Base-by-base conservation (phyloP, 2,888 invertebrate genomes). In the Pristionchus fissidentatus region DNA sequence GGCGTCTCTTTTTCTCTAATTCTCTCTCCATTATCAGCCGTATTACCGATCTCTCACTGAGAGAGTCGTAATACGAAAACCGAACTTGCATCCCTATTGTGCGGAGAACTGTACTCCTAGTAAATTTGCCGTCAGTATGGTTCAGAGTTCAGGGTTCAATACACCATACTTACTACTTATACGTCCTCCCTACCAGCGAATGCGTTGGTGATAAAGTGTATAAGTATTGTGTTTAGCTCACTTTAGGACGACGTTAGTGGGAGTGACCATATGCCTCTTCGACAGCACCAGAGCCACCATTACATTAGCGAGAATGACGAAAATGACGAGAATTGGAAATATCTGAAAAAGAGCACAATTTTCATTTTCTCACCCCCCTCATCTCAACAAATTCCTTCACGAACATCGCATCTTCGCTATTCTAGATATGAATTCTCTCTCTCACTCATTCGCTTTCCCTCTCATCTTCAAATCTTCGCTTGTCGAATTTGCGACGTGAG, bases 241-340 rank as follows among this genome's bases (percentile, higher is more conserved):
- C 79, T 90, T 90, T 10, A 91, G 85, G 3, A 92, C 91, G 52
- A 92, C 89, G 80, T 92, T 92, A 3, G 92, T 92, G 29, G 92
- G 90, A 22, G 91, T 90, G 57, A 90, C 84, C 97, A 97, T 97
- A 93, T 97, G 96, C 52, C 95, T 94, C 88, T 96, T 96, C 84
- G 96, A 95, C 49, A 97, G 94, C 0, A 97, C 97, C 52, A 97
- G 95, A 22, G 97, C 96, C 87, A 97, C 96, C 13, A 97, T 94
- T 0, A 96, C 95, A 93, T 97, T 97, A 73, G 96, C 96, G 3
- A 97, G 94, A n/a, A 96, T 95, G 0, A 97, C 97, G 43, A 97
- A 94, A 38, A 96, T 94, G 22, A 97, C 94, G 55, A 97, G 94
- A 90, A 96, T 95, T 0, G 97, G 92, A 75, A 92, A 92, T 43